Base-by-base conservation (phyloP, 2,113 vertebrate species). In the Smithornis capensis region DNA sequence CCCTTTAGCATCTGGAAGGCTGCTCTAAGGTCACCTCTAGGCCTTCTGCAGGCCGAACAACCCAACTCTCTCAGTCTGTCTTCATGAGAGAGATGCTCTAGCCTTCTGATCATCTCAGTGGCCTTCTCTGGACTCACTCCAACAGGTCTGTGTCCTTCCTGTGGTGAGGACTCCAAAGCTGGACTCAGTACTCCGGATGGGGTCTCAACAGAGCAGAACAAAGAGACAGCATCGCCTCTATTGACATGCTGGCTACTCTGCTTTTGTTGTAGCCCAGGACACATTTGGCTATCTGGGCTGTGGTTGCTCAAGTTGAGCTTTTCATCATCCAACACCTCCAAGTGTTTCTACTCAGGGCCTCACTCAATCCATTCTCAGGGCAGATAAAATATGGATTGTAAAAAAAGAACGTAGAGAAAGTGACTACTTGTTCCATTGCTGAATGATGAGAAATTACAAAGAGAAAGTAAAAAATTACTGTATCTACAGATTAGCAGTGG, bases 171-270 rank as follows among this genome's bases (percentile, higher is more conserved):
- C 4, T 7, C 11, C 52, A 27, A 52, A 8, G 17, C 4, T 40
- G 57, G 31, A 27, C 10, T 18, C 37, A 78, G 37, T 31, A 1
- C 28, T 53, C 11, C 24, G 28, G 44, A 9, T 38, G 19, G 29
- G 37, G 2, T 70, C 37, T 45, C 19, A 22, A 3, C 19, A 38
- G 33, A 40, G 25, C 15, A 52, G n/a, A 45, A 27, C 44, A 57
- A 27, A 59, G 21, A 14, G 14, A 9, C 13, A 80, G 52, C 35
- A 47, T 40, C n/a, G 16, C 29, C 29, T 23, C 10, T 16, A 12
- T 40, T 4, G 1, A 35, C 18, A 12, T 65, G 18, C n/a, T 86
- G 67, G 2, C 35, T 67, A 9, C 0, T 0, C 2, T 47, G 38
- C 21, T 74, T 28, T 67, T 75, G 29, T 17, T 47, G 2, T 25